Base-by-base conservation (phyloP, 2,888 invertebrate genomes). In the Tineola bisselliella region DNA sequence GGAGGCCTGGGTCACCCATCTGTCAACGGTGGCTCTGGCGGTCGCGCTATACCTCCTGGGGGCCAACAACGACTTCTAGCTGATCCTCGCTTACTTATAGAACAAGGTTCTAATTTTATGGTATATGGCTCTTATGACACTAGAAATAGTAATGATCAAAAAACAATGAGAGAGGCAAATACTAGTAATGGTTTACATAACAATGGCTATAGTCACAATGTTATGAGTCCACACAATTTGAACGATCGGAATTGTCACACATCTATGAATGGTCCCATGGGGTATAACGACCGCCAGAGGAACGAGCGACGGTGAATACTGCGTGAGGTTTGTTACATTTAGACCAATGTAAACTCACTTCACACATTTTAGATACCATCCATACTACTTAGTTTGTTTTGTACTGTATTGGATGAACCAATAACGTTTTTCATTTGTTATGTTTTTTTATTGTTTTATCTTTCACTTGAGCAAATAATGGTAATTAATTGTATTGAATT, bases 261-360 rank as follows among this genome's bases (percentile, higher is more conserved):
- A 6, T 12, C 38, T 38, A 38, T 38, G 38, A 38, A 38, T 38
- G 38, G 38, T 38, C 38, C 38, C n/a, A 38, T n/a, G 56, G 25
- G 56, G 56, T 84, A 84, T 79, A 73, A 78, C 67, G 82, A 84
- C 86, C 87, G 87, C 83, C 87, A 84, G 84, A 82, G 84, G 74
- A 81, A 82, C 75, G 74, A 70, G 67, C 86, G 83, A 69, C 83
- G 84, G 76, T 86, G 84, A 84, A 81, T 70, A 67, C 73, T 17
- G 38, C 56, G 71, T 68, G 87, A 87, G 87, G 87, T 87, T 84
- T 87, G 87, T 87, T 82, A 76, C 69, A 77, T 79, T 81, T 77
- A 77, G 81, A 80, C 84, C 83, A 81, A 83, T 80, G 81, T 76
- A 73, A 77, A 75, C 76, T 79, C 79, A 79, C 74, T 72, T 66